Evolutionary conservation across 2,113 vertebrate genomes (phyloP).

Genomic region (Falcunculus frontatus): DNA sequence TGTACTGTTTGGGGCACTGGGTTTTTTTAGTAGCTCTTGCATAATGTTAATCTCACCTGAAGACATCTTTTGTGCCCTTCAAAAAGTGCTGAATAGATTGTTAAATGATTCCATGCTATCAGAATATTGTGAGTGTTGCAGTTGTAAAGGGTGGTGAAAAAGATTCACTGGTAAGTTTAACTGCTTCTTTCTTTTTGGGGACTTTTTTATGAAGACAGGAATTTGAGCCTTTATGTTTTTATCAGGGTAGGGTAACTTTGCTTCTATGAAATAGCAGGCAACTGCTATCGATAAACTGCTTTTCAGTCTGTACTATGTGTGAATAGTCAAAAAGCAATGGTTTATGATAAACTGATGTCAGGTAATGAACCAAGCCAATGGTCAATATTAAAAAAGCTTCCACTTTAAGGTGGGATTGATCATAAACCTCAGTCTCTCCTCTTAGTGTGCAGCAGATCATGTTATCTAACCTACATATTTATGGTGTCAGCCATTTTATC

Average conservation of each 20-base stretch:
- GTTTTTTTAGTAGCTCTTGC: neutral
- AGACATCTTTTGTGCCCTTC: neutral
- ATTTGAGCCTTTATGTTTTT: neutral
- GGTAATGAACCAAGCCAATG: neutral
- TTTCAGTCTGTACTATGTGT: neutral
- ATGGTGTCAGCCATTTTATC: neutral
- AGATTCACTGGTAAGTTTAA: neutral
- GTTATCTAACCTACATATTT: neutral
- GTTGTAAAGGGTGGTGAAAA: neutral
- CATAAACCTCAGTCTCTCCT: neutral
- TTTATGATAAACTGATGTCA: neutral
- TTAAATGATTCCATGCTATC: neutral
- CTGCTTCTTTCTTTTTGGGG: neutral
- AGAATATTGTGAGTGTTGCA: neutral
- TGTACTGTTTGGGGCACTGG: neutral
- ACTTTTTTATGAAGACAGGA: neutral
- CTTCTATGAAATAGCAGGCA: neutral
- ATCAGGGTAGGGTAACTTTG: neutral
- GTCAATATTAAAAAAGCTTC: neutral
- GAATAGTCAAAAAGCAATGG: neutral
- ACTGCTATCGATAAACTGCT: neutral
- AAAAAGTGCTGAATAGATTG: neutral
- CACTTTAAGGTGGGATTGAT: neutral
- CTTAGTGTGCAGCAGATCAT: neutral
- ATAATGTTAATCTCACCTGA: neutral